These are phyloP conservation scores for Hydroisotoma schaefferi DNA, from an alignment of 2,888 invertebrate species.

Conservation along the genomic window DNA sequence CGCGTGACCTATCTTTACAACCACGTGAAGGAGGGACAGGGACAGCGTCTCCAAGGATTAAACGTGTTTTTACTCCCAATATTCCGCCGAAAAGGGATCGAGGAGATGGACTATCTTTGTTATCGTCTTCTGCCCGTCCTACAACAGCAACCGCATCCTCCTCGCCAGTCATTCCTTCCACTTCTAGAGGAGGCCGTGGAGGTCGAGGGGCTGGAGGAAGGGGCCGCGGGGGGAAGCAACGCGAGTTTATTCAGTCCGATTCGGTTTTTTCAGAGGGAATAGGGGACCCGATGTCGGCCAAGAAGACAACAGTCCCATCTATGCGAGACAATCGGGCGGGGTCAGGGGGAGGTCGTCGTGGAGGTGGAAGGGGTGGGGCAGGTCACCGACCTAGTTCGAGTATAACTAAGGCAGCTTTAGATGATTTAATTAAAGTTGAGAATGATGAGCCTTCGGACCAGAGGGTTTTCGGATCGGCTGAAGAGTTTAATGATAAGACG, in stretches of 20 bases:
- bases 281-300: not conserved
- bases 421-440: constrained; percentile 4
- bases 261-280: constrained; percentile 10
- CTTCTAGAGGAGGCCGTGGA: constrained; percentile 1
- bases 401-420: not conserved
- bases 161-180: not conserved
- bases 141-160: not conserved
- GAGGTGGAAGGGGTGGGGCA: not conserved
- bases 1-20: not conserved
- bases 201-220: constrained; percentile 1
- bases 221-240: not conserved
- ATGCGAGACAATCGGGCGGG: not conserved
- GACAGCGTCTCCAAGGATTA: not conserved
- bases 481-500: not conserved
- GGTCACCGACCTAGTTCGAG: not conserved
- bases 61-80: constrained; percentile 7
- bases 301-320: not conserved
- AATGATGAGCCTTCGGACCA: not conserved
- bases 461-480: not conserved
- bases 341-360: not conserved
- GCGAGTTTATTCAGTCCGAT: constrained; percentile 3
- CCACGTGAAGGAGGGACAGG: not conserved
- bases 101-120: not conserved
- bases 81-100: constrained; percentile 7
- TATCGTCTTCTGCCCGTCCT: not conserved